Base-by-base conservation (phyloP, 2,113 vertebrate genomes). In the Ctenomys sociabilis region DNA sequence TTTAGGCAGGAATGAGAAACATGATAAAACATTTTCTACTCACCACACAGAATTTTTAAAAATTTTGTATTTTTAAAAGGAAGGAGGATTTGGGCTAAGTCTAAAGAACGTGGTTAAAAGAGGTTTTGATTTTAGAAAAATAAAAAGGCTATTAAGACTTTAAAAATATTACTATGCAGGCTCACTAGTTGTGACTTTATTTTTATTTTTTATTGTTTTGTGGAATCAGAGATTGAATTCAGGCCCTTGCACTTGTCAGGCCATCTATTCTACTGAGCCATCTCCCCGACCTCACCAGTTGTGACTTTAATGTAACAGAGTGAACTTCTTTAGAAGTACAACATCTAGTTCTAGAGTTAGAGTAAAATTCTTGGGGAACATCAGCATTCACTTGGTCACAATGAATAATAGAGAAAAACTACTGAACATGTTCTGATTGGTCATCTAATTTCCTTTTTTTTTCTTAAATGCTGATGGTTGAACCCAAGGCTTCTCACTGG, bases 101-200 rank as follows among this genome's bases (percentile, higher is more conserved):
- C 35, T 93, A 72, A 64, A 83, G 43, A 82, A 3, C 0, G 6
- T 52, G 37, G 52, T 95, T 92, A 80, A 64, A 88, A 78, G 85
- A 82, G 43, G 7, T 26, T 93, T 95, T 92, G n/a, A 80, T 77
- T 77, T 54, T 78, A 24, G 28, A 95, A 75, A 93, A 93, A 75
- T 89, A 49, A 83, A 93, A 91, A 93, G 14, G 2, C 13, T n/a
- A 5, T 73, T 43, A 16, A 78, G 30, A 32, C 32, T 7, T 78
- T 59, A 45, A 90, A 95, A 90, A 26, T 59, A 6, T 16, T 49
- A n/a, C n/a, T 88, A 7, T 81, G 3, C 68, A 66, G 43, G 32
- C 24, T 32, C 5, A 3, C 89, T 49, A 85, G 35, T 66, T 88
- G 80, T 90, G 82, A 95, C 57, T 95, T 93, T n/a, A 83, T n/a